Conservation (phyloP, 2,113 vertebrate species). For the Eudyptes chrysolophus region DNA sequence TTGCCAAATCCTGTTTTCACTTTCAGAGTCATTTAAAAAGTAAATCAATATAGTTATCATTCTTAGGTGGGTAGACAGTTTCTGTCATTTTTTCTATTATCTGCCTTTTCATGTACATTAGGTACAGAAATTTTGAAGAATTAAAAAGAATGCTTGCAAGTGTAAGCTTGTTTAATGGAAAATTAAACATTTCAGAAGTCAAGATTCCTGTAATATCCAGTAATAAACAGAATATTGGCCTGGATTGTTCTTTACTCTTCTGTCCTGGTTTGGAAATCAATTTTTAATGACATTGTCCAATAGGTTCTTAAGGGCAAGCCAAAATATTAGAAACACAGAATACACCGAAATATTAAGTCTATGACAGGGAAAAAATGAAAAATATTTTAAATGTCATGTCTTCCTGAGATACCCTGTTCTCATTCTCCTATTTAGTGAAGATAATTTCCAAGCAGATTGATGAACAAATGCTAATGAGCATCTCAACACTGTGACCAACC, state of each 20-base stretch:
- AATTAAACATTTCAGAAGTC: conserved; percentile 5
- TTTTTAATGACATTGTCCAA: neutral
- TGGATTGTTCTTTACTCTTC: neutral
- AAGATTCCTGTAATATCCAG: neutral
- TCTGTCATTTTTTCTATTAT: neutral
- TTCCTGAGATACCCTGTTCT: neutral
- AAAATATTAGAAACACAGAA: neutral
- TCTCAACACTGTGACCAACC: neutral
- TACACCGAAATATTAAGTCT: neutral
- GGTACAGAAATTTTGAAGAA: neutral
- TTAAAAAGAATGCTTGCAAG: neutral
- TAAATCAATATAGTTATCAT: neutral
- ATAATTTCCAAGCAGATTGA: neutral
- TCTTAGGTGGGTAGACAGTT: neutral
- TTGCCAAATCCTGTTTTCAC: neutral
- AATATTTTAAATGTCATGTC: neutral
- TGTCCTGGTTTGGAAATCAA: neutral
- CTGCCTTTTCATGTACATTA: neutral
- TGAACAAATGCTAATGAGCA: neutral
- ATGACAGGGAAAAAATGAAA: neutral
- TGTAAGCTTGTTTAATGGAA: neutral
- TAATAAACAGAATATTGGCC: neutral
- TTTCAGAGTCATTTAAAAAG: neutral
- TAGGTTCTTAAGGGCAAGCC: neutral
- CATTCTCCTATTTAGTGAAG: neutral